Evolutionary conservation across 2,797 vertebrate genomes (phyloP).

Genomic region (Tauraco hartlaubi): DNA sequence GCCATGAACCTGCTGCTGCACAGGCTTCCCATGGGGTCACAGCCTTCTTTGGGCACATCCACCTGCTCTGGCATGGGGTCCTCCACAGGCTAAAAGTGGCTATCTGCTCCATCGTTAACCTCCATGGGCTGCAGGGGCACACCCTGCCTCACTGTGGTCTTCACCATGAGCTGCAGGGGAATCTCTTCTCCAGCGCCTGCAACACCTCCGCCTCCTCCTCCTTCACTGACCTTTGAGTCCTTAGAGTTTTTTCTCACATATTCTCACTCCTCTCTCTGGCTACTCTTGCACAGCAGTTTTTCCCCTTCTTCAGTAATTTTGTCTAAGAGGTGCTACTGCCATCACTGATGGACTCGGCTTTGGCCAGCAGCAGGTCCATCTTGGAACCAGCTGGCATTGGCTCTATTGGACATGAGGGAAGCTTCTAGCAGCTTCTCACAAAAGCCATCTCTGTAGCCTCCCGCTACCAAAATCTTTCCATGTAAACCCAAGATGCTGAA

Average conservation of each 20-base stretch:
- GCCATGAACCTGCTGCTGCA: too few relatives aligned
- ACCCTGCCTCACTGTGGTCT: not conserved
- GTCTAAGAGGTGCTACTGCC: too few relatives aligned
- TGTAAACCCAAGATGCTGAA: not conserved
- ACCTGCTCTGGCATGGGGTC: fast-evolving
- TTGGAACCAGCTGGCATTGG: too few relatives aligned
- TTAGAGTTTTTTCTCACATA: too few relatives aligned
- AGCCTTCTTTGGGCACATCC: not conserved
- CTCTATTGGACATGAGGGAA: not conserved
- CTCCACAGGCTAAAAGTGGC: not conserved
- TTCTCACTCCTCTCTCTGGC: too few relatives aligned
- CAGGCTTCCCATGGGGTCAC: not conserved
- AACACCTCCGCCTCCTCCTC: not conserved
- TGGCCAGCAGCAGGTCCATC: too few relatives aligned
- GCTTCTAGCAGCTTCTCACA: not conserved
- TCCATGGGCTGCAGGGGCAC: not conserved
- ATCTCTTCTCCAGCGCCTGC: not conserved
- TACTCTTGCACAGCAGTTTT: too few relatives aligned
- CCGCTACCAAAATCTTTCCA: not conserved
- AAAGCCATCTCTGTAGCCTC: not conserved
- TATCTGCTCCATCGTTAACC: not conserved
- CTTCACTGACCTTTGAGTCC: too few relatives aligned
- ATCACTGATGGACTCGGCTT: too few relatives aligned
- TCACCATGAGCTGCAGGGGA: not conserved
- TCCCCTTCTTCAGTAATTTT: too few relatives aligned